Percentiles rank a stretch among this genome's conserved stretches.
Evolutionary conservation across 2,888 invertebrate species (phyloP).

Genomic region (Petrolisthes manimaculis): DNA sequence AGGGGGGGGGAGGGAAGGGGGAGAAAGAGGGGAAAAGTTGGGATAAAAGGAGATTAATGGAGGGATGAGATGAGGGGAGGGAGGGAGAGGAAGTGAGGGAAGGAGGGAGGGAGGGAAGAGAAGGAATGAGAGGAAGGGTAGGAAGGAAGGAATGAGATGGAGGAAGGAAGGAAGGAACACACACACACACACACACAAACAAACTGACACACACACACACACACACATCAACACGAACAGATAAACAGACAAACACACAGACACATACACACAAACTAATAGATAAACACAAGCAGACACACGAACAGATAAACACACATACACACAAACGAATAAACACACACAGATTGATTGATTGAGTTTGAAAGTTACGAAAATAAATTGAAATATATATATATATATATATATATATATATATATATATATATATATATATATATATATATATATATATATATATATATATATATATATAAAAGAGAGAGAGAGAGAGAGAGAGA

Average conservation of each 20-base stretch:
- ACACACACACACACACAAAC: no score
- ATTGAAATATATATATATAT: no score
- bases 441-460: not conserved
- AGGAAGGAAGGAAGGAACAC: conserved; percentile 10
- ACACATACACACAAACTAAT: no score
- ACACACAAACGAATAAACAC: no score
- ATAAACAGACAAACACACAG: no score
- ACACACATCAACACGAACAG: no score
- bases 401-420: no score
- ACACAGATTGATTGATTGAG: no score
- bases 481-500: not conserved
- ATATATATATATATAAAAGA: not conserved
- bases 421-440: not conserved
- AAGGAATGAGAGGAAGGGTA: not conserved
- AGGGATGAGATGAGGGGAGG: not conserved
- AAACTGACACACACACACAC: no score
- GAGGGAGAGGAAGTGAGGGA: conserved; percentile 23
- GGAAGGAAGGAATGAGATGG: not conserved
- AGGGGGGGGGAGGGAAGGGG: not conserved
- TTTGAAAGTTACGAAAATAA: no score
- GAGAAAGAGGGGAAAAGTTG: not conserved
- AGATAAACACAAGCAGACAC: no score
- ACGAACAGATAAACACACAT: no score
- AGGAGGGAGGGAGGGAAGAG: conserved; percentile 19
- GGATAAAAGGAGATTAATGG: not conserved